Base-by-base conservation (phyloP, 2,888 invertebrate species). In the Drosophila anceps region DNA sequence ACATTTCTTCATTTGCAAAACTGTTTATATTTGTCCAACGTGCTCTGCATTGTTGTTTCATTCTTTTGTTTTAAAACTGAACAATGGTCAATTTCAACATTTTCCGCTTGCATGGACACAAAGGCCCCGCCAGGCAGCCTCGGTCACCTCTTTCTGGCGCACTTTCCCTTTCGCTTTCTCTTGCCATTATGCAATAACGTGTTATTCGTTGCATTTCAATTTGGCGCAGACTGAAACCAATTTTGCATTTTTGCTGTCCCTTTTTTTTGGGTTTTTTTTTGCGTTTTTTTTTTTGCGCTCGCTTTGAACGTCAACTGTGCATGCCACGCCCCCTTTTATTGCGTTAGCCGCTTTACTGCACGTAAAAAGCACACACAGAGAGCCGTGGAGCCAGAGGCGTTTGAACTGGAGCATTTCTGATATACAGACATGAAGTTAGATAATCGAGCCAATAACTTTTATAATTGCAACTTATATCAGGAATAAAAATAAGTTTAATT, bases 171-270 rank as follows among this genome's bases (percentile, higher is more conserved):
- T 44, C 13, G 4, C 10, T 53, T 20, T 15, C 24, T 6, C 27
- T 18, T 39, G 18, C 29, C 48, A 27, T 13, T 39, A 20, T 13
- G 37, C 24, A 39, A 59, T 41, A 59, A 65, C 35, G 51, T 39
- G 44, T 24, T 64, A 44, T 44, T n/a, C 44, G 24, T 39, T 71
- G 60, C 53, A 53, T 66, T 65, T 55, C 76, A 73, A 73, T 76
- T 72, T 64, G 33, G 41, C 51, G 41, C 46, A 13, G 44, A 37
- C 54, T 59, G 69, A 64, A 76, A 73, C 43, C 46, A 69, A 44
- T 61, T 63, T 62, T 31, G 20, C 24, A 39, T 55, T 54, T 57
- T 60, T 18, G 20, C 24, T 12, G 41, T 8, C 24, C 20, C 1
- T 27, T n/a, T 58, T 61, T 73, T 37, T 51, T 12, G 9, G 4